Conservation (phyloP, 2,888 invertebrate species). For the Euproctis similis region DNA sequence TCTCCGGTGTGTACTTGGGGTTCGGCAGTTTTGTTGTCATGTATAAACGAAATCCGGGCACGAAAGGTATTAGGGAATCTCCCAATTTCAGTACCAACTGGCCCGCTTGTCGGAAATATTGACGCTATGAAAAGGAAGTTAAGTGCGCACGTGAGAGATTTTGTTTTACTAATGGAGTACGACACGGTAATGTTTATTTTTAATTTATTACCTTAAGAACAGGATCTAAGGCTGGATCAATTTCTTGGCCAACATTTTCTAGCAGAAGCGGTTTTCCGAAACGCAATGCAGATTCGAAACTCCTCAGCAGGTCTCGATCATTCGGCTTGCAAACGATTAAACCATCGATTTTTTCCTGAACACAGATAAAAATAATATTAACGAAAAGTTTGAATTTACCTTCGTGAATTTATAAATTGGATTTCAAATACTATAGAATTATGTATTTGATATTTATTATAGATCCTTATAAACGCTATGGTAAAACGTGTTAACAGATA, state of each 20-base stretch:
- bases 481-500: too few species aligned
- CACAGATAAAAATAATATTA: not conserved
- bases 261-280: constrained; percentile 85
- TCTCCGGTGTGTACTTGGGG: constrained; percentile 92
- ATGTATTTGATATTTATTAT: too few species aligned
- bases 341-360: constrained; percentile 81
- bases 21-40: constrained; percentile 92
- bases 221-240: constrained; percentile 91
- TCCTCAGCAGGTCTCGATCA: constrained; percentile 81
- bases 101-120: constrained; percentile 87
- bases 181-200: too few species aligned
- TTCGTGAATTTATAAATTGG: too few species aligned
- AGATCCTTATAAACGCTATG: too few species aligned
- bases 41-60: constrained; percentile 85
- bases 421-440: too few species aligned
- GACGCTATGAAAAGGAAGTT: constrained; percentile 62
- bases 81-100: constrained; percentile 87
- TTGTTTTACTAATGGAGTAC: too few species aligned
- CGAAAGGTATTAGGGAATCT: constrained; percentile 88
- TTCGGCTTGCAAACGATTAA: constrained; percentile 82
- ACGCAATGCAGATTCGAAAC: constrained; percentile 81
- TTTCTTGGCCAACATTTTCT: constrained; percentile 88
- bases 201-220: constrained; percentile 73
- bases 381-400: too few species aligned
- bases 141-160: too few species aligned